Conservation (phyloP, 2,888 invertebrate genomes). For the Ellobium chinense region DNA sequence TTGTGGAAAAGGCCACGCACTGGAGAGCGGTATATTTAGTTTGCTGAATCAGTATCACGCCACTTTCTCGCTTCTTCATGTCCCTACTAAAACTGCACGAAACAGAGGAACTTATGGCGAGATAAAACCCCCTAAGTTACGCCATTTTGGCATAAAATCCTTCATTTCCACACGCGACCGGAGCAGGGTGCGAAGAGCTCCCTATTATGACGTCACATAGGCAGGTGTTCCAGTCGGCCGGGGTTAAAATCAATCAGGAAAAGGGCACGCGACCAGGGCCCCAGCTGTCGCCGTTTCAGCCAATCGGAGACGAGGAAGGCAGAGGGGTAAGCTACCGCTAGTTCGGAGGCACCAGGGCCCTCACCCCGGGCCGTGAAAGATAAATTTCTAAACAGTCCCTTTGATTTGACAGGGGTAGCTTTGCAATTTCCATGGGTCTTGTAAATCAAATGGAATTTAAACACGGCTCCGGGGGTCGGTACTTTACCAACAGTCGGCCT, state of each 20-base stretch:
- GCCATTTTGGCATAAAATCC: neutral
- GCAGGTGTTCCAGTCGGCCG: constrained; percentile 31
- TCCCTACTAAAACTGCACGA: too few species aligned
- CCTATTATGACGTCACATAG: constrained; percentile 32
- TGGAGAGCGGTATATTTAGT: too few species aligned
- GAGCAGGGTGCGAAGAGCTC: neutral
- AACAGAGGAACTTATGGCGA: too few species aligned
- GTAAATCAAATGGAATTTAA: constrained; percentile 15
- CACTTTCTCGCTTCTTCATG: too few species aligned
- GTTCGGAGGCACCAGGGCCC: neutral
- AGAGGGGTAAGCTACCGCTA: constrained; percentile 5
- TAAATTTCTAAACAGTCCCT: neutral
- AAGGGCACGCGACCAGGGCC: constrained; percentile 37
- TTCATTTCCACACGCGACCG: neutral
- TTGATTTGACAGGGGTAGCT: neutral
- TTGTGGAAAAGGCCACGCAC: too few species aligned
- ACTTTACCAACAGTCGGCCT: neutral
- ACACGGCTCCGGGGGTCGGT: neutral
- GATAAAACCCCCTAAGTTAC: neutral
- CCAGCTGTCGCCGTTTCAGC: constrained; percentile 32
- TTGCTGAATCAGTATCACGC: too few species aligned
- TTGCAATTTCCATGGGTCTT: neutral
- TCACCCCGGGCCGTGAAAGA: neutral
- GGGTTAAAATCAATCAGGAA: constrained; percentile 42
- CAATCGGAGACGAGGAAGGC: neutral